These are phyloP conservation scores for Oryzias javanicus DNA, from an alignment of 2,113 vertebrate genomes.

Conservation along the genomic window DNA sequence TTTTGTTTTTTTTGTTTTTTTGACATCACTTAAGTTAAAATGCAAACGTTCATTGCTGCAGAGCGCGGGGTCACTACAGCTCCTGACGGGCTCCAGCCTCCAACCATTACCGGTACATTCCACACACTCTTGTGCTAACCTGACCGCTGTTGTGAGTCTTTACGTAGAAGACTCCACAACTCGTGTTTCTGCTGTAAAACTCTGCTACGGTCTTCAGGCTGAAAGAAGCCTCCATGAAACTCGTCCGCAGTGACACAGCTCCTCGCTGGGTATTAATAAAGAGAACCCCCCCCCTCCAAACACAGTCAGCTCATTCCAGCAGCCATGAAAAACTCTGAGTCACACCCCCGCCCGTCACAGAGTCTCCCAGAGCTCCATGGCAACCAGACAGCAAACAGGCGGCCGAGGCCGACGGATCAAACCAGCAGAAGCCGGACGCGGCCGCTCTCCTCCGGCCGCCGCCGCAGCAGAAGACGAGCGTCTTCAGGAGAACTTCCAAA, in stretches of 20 bases:
- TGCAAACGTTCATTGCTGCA: too few species aligned
- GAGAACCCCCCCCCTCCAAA: constrained; percentile 18
- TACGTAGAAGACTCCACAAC: too few species aligned
- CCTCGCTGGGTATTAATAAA: constrained; percentile 47
- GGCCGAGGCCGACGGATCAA: constrained; percentile 18
- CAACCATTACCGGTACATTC: too few species aligned
- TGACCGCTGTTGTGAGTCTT: too few species aligned
- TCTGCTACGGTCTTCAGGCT: too few species aligned
- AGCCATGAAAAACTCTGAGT: constrained; percentile 65
- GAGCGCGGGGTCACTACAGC: too few species aligned
- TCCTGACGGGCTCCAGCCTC: too few species aligned
- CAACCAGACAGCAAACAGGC: constrained; percentile 75
- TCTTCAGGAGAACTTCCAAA: constrained; percentile 17
- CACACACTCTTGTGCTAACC: too few species aligned
- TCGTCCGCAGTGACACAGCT: neutral
- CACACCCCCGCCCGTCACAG: constrained; percentile 47
- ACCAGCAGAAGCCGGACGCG: constrained; percentile 3
- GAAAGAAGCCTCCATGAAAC: neutral
- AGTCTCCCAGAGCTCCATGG: constrained; percentile 45
- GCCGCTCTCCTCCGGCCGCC: constrained; percentile 16
- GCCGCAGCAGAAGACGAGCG: constrained; percentile 26
- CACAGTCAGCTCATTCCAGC: constrained; percentile 34
- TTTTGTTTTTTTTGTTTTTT: too few species aligned
- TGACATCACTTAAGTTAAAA: too few species aligned
- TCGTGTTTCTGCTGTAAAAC: too few species aligned